Conservation (phyloP, 2,113 vertebrate species). For the Pachypanchax playfairii region DNA sequence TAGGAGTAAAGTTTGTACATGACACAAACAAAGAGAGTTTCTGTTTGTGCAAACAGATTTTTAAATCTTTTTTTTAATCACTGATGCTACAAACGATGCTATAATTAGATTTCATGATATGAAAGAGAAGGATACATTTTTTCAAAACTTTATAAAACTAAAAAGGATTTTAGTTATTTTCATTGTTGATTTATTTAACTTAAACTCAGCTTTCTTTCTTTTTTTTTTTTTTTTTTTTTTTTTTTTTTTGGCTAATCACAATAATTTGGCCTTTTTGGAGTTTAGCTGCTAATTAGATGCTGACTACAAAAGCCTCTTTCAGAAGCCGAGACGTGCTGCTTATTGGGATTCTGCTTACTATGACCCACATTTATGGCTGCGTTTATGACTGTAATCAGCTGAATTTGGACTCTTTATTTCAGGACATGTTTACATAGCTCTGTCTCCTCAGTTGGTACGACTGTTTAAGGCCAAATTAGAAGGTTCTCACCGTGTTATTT, state of each 20-base stretch:
- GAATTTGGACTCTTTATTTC: constrained; percentile 2
- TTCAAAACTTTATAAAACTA: background rate
- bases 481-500: constrained; percentile 27
- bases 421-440: constrained; percentile 4
- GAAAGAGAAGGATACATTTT: background rate
- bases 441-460: background rate
- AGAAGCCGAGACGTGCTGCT: background rate
- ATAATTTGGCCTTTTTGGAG: background rate
- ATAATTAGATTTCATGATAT: background rate
- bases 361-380: constrained; percentile 24
- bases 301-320: constrained; percentile 9
- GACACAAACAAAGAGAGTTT: too few relatives aligned
- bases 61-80: too few relatives aligned
- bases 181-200: background rate
- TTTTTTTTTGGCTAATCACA: background rate
- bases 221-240: too few relatives aligned
- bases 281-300: constrained; percentile 1
- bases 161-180: background rate
- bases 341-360: constrained; percentile 1
- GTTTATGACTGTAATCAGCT: constrained; percentile 22
- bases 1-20: too few relatives aligned
- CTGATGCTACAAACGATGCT: too few relatives aligned
- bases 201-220: too few relatives aligned
- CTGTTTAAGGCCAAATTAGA: constrained; percentile 25
- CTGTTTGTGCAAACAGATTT: too few relatives aligned